phyloP scores from a whole-genome alignment of 2,888 invertebrate genomes.

The Steinernema scapterisci region DNA sequence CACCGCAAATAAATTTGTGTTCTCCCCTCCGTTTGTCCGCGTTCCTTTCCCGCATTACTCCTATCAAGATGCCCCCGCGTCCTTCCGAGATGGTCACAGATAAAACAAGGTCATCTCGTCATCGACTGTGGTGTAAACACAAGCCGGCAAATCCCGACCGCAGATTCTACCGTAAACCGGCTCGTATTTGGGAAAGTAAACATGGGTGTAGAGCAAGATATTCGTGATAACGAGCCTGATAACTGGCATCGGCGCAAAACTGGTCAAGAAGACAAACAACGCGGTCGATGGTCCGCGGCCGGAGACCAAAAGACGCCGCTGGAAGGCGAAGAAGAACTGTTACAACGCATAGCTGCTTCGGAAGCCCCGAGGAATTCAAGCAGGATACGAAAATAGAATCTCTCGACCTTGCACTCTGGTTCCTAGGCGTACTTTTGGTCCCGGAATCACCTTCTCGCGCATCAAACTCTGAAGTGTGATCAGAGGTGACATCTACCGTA shows the following conservation, averaged over 20 bases:
- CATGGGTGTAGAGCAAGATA: neutral
- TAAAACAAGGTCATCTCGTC: slow-evolving; percentile 27
- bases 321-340: neutral
- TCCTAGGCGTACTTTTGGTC: neutral
- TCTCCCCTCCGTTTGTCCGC: neutral
- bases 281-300: neutral
- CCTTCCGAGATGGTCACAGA: neutral
- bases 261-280: slow-evolving; percentile 5
- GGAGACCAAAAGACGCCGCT: neutral
- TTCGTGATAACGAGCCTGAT: slow-evolving; percentile 9
- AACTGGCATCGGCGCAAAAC: neutral
- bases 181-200: neutral
- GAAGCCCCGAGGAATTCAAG: neutral
- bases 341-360: no score
- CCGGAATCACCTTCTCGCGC: neutral
- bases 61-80: slow-evolving; percentile 13
- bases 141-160: neutral
- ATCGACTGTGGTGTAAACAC: neutral
- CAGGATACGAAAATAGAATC: neutral
- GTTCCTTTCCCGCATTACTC: slow-evolving; percentile 1
- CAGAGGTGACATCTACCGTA: no score
- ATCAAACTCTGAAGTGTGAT: neutral
- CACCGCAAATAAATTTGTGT: slow-evolving; percentile 9
- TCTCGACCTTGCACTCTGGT: neutral
- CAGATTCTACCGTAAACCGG: slow-evolving; percentile 15